A percentile compares a stretch with the other conserved stretches of the same genome.
Evolutionary conservation across 92 coral and sea anemone genomes (phyloP).

Genomic region (Phymanthus crucifer): DNA sequence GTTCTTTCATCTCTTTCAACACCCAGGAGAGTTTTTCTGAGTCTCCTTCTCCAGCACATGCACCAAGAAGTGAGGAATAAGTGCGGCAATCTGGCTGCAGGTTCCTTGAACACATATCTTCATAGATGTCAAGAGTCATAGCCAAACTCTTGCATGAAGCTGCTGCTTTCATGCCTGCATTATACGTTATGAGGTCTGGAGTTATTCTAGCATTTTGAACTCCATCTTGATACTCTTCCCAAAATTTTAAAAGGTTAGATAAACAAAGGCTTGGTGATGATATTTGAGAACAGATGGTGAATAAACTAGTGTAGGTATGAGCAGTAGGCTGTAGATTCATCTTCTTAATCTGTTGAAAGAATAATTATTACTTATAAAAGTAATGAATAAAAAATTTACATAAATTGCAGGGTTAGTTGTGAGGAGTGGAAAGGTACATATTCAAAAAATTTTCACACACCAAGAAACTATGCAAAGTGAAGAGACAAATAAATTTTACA

Average conservation of each 20-base stretch:
- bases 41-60: slow-evolving; percentile 59
- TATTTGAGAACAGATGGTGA: slow-evolving; percentile 58
- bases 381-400: background rate
- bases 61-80: slow-evolving; percentile 62
- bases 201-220: slow-evolving; percentile 40
- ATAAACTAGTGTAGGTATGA: slow-evolving; percentile 70
- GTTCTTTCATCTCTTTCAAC: slow-evolving; percentile 70
- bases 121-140: slow-evolving; percentile 61
- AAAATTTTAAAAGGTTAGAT: slow-evolving; percentile 49
- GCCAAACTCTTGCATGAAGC: slow-evolving; percentile 59
- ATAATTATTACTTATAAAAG: background rate
- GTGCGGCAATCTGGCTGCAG: slow-evolving; percentile 60
- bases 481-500: no score
- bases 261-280: slow-evolving; percentile 39
- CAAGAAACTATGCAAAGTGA: no score
- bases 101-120: slow-evolving; percentile 40
- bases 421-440: no score
- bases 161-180: slow-evolving; percentile 80
- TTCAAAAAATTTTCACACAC: no score
- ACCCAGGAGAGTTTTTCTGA: slow-evolving; percentile 54
- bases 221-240: slow-evolving; percentile 51
- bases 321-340: slow-evolving; percentile 64
- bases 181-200: slow-evolving; percentile 67
- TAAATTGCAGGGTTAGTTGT: background rate
- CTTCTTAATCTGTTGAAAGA: slow-evolving; percentile 61